These are phyloP conservation scores for Chalcosyrphus nemorum DNA, from an alignment of 2,888 invertebrate genomes.

Conservation along the genomic window DNA sequence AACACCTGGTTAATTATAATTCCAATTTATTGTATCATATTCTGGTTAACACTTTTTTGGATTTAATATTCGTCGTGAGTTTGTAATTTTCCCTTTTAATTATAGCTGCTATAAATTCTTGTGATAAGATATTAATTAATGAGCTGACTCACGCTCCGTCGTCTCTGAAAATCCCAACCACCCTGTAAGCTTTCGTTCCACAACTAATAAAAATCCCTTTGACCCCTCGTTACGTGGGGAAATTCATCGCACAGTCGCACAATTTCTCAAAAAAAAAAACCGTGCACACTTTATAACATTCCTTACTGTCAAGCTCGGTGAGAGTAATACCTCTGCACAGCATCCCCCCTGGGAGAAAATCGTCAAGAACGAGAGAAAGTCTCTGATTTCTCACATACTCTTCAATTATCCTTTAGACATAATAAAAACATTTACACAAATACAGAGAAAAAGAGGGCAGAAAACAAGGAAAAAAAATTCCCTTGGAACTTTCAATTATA, in stretches of 20 bases:
- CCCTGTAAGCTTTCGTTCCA: conserved; percentile 26
- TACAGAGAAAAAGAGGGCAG: neutral
- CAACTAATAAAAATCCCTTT: neutral
- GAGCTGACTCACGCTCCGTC: neutral
- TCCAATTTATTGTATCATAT: neutral
- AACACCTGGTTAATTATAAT: too few species aligned
- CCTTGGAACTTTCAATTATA: conserved; percentile 37
- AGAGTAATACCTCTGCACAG: conserved; percentile 2
- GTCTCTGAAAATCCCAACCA: neutral
- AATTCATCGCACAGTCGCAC: conserved; percentile 1
- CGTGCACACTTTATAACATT: neutral
- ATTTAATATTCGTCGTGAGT: neutral
- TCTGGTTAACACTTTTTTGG: neutral
- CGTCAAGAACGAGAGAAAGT: neutral
- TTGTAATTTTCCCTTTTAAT: too few species aligned
- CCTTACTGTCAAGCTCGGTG: neutral
- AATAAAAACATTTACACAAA: neutral
- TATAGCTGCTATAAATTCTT: too few species aligned
- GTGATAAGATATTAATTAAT: too few species aligned
- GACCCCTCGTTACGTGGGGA: neutral
- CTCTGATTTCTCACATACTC: conserved; percentile 1
- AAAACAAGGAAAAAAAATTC: neutral
- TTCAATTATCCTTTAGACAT: conserved; percentile 15
- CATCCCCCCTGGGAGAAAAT: neutral
- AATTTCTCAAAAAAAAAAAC: neutral